Base-by-base conservation (phyloP, 2,113 vertebrate genomes). In the Nannospalax galili region DNA sequence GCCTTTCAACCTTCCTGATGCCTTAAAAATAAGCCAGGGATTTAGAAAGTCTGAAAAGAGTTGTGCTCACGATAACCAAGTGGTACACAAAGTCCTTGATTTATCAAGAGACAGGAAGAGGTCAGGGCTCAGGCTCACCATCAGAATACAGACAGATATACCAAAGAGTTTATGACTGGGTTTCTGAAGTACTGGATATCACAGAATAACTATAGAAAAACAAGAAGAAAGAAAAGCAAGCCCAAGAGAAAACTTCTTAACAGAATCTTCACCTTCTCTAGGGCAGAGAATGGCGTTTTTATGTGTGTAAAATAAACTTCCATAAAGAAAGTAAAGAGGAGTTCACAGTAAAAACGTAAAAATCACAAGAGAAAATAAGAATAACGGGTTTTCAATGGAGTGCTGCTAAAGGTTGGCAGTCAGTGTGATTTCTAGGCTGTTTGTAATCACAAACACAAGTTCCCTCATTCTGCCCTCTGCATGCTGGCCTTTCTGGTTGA, bases 21-120 rank as follows among this genome's bases (percentile, higher is more conserved):
- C 45, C 88, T 95, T 92, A 91, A 96, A 96, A 93, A 93, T 92
- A 95, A 97, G 88, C 84, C 64, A 89, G 64, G 91, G 82, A 93
- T 84, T 95, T 95, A 56, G 60, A 85, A 95, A 85, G 8, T 91
- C 88, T 92, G 42, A 84, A 94, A 82, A 93, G 10, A 73, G 19
- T 91, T 96, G 0, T 69, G 88, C 30, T 92, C 62, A 93, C 94
- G 72, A 62, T 97, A 95, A 88, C 35, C 73, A 88, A 88, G 26
- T 91, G 73, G 70, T n/a, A 90, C 12, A 84, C 15, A 92, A 85
- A 7, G 17, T 95, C 77, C 22, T 28, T 22, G 93, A 52, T 96
- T 96, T 95, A 30, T 95, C 84, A 95, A 19, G 89, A 93, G 40
- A 64, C 32, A 97, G 64, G 5, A 52, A 96, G 82, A 95, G 93